A percentile compares a stretch with the other conserved stretches of the same genome.
Evolutionary conservation across 2,113 vertebrate genomes (phyloP).

Genomic region (Menura novaehollandiae): DNA sequence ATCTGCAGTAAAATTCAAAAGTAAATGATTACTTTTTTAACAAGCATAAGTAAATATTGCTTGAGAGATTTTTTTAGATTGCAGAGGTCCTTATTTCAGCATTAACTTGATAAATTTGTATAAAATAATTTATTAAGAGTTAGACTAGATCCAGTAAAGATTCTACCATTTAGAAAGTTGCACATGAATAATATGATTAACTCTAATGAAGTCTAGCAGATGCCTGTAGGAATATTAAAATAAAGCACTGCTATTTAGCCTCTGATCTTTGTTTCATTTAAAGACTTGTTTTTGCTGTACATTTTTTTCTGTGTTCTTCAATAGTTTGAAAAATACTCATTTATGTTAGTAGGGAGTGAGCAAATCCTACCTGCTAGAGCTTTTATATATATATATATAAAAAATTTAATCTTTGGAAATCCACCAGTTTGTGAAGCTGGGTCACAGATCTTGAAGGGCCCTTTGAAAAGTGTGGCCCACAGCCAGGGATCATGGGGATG

Average conservation of each 20-base stretch:
- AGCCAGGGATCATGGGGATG: background rate
- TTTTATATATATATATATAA: too few relatives aligned
- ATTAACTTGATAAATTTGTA: background rate
- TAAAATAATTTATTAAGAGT: background rate
- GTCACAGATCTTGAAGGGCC: background rate
- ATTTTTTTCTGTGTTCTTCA: background rate
- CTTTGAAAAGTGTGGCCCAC: background rate
- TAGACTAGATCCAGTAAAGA: background rate
- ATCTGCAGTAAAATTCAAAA: constrained; percentile 12
- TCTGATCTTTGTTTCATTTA: background rate
- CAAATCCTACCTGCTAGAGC: background rate
- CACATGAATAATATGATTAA: background rate
- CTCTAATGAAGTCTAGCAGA: background rate
- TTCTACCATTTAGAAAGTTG: background rate
- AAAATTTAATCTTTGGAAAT: background rate
- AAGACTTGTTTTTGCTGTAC: background rate
- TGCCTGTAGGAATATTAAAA: background rate
- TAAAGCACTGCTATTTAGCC: background rate
- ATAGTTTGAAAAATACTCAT: background rate
- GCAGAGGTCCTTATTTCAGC: background rate
- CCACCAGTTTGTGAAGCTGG: background rate
- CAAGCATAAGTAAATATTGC: background rate
- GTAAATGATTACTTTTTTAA: background rate
- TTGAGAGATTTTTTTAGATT: background rate
- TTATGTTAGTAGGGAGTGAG: background rate